Evolutionary conservation across 53 echinoderm and acorn worm species (phyloP).

Genomic region (Echinarachnius parma): DNA sequence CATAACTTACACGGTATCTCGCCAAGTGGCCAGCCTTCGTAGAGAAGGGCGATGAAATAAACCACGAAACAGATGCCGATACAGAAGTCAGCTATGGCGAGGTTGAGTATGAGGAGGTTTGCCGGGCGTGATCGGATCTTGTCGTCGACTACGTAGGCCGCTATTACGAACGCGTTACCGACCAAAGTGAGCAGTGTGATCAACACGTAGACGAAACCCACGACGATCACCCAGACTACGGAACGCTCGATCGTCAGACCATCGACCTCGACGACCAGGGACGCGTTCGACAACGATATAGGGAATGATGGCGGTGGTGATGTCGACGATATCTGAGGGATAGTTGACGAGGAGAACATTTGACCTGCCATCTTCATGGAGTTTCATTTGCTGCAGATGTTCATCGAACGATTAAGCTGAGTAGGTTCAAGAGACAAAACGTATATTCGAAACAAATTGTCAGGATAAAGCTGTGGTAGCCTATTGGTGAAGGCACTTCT

Average conservation of each 20-base stretch:
- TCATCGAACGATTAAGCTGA: too few relatives aligned
- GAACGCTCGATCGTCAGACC: too few relatives aligned
- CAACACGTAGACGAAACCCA: constrained; percentile 2
- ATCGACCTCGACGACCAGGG: neutral
- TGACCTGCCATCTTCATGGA: too few relatives aligned
- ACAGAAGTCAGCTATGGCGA: constrained; percentile 57
- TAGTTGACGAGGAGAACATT: too few relatives aligned
- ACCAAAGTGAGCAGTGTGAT: constrained; percentile 54
- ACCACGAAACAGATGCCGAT: constrained; percentile 58
- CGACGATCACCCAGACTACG: constrained; percentile 19
- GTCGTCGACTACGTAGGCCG: constrained; percentile 44
- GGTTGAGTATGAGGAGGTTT: constrained; percentile 59
- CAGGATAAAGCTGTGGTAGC: too few relatives aligned
- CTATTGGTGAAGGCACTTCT: too few relatives aligned
- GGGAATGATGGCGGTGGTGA: too few relatives aligned
- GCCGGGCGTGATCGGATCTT: constrained; percentile 48
- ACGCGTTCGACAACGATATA: neutral
- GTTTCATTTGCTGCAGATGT: too few relatives aligned
- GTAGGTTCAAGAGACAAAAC: too few relatives aligned
- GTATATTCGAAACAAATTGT: too few relatives aligned
- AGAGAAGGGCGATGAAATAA: constrained; percentile 45
- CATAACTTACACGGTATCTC: constrained; percentile 61
- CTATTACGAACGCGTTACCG: constrained; percentile 61
- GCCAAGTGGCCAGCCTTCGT: constrained; percentile 50
- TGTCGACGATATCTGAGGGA: too few relatives aligned